These are phyloP conservation scores for Junonia oenone DNA, from an alignment of 2,888 invertebrate species.

Conservation along the genomic window DNA sequence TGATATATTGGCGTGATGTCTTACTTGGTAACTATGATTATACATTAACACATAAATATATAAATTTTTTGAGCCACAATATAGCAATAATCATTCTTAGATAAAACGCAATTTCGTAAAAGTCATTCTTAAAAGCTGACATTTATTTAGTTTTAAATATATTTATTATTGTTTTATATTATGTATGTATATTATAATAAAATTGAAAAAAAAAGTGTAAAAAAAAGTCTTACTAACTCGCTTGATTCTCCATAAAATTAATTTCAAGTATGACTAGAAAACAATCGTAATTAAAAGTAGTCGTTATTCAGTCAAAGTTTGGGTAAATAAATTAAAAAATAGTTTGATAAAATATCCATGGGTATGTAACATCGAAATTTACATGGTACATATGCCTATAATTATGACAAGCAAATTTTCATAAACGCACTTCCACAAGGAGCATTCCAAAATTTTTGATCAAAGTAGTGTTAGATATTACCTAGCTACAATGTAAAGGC, in stretches of 20 bases:
- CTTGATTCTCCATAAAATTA: not conserved
- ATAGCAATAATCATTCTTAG: conserved; percentile 39
- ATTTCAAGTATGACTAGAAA: conserved; percentile 12
- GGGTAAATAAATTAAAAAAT: conserved; percentile 28
- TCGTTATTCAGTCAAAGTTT: conserved; percentile 28
- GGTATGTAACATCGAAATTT: conserved; percentile 25
- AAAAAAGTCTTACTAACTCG: not conserved
- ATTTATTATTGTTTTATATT: conserved; percentile 1
- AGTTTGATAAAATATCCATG: conserved; percentile 18
- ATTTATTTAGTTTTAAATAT: conserved; percentile 4
- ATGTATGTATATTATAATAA: not conserved
- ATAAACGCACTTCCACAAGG: conserved; percentile 60
- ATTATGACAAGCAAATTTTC: conserved; percentile 43
- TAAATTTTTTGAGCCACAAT: conserved; percentile 55
- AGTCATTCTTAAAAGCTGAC: conserved; percentile 1
- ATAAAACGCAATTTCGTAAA: conserved; percentile 18
- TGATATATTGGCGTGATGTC: conserved; percentile 61
- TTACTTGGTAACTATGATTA: conserved; percentile 50
- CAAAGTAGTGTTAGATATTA: conserved; percentile 59
- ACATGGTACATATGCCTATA: conserved; percentile 28
- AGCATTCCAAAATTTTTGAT: conserved; percentile 48
- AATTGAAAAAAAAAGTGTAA: not conserved
- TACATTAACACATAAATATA: conserved; percentile 51
- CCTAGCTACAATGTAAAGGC: conserved; percentile 76
- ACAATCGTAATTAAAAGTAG: conserved; percentile 19